A percentile compares a stretch with the other conserved stretches of the same genome.
Evolutionary conservation across 2,888 invertebrate genomes (phyloP).

Genomic region (Eupithecia subumbrata): DNA sequence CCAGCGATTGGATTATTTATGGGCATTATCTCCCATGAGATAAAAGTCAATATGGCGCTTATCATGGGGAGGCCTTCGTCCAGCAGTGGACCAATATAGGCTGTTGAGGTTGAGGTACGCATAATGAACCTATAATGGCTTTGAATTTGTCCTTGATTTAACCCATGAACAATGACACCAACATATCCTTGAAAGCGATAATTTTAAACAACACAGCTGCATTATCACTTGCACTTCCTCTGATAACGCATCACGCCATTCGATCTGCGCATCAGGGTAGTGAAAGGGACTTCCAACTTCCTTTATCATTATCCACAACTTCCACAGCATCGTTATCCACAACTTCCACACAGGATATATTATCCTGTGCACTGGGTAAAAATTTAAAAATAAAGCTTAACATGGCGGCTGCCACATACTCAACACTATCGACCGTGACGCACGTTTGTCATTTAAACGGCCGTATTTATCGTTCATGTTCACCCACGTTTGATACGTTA

Average conservation of each 20-base stretch:
- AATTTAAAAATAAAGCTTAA: too few species aligned
- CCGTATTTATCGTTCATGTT: too few species aligned
- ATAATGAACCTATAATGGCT: neutral
- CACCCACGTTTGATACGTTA: too few species aligned
- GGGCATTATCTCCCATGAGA: too few species aligned
- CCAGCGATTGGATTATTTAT: too few species aligned
- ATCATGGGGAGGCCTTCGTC: too few species aligned
- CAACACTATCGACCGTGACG: too few species aligned
- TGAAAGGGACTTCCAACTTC: neutral
- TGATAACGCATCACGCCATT: constrained; percentile 4
- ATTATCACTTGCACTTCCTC: constrained; percentile 6
- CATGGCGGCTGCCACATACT: too few species aligned
- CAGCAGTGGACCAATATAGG: too few species aligned
- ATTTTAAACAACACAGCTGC: neutral
- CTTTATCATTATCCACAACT: neutral
- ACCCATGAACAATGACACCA: neutral
- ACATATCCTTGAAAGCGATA: neutral
- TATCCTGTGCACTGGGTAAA: neutral
- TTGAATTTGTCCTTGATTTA: neutral
- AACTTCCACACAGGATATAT: neutral
- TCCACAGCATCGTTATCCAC: neutral
- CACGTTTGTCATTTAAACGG: too few species aligned
- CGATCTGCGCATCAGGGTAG: neutral
- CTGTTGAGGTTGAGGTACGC: too few species aligned
- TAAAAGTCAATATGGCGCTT: too few species aligned